Conservation (phyloP, 1,140 invertebrate genomes). For the Gonioctena quinquepunctata region DNA sequence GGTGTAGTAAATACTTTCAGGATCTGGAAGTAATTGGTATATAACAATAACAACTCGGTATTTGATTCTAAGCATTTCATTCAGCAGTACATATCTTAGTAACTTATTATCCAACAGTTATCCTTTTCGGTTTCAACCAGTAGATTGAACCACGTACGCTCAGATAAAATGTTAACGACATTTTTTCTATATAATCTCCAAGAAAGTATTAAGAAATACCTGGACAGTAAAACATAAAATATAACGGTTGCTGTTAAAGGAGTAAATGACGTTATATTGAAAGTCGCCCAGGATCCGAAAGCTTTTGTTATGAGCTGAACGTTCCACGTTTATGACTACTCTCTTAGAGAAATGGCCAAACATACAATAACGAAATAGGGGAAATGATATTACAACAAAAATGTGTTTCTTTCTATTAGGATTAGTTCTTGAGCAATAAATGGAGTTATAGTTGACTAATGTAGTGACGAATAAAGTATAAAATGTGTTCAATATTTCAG, state of each 20-base stretch:
- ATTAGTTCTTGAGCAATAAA: background rate
- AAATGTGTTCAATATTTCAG: too few species aligned
- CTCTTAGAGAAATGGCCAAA: background rate
- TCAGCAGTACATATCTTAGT: too few species aligned
- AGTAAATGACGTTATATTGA: background rate
- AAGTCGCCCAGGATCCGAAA: background rate
- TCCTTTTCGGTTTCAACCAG: background rate
- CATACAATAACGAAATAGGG: background rate
- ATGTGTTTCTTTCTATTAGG: background rate
- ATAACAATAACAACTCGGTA: too few species aligned
- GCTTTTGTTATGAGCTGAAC: background rate
- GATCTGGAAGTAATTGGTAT: too few species aligned
- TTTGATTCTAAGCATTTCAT: too few species aligned
- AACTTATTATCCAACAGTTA: background rate
- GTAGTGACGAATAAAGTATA: background rate
- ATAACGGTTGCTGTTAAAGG: constrained; percentile 1
- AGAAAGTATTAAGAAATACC: background rate
- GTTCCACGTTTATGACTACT: background rate
- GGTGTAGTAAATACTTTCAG: too few species aligned
- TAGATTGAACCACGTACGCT: background rate
- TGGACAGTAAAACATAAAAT: background rate
- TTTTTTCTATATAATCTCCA: background rate
- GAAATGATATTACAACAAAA: background rate
- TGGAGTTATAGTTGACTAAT: background rate
- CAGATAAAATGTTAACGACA: background rate